Evolutionary conservation across 2,797 vertebrate species (phyloP), one percentile per base, ranked within the genome.

Genomic region (Neosalanx taihuensis): DNA sequence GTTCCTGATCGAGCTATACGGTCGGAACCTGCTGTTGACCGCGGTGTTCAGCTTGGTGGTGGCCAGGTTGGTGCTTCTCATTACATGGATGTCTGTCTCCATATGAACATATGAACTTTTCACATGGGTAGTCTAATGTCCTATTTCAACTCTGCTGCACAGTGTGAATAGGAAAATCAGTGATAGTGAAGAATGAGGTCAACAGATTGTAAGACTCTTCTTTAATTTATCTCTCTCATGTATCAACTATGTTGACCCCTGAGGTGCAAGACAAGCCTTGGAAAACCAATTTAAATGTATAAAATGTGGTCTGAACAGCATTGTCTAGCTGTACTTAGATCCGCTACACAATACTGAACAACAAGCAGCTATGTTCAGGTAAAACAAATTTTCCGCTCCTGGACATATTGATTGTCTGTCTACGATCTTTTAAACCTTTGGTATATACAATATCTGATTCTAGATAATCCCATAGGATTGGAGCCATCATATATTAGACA

Each of bases 1-100:
- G 59, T 94, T 94, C 85, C 90, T 94, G 79, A 93, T 90, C 76
- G 93, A 94, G 87, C 87, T 92, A 65, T 90, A 91, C 0, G 85
- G 90, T 59, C 87, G 84, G 60, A 90, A 88, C 82, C 85, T 94
- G 80, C 90, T 95, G 79, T 82, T 91, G 81, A 93, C 81, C 69
- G 90, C 89, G 0, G 86, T 93, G 79, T 93, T 94, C 84, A 92
- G 91, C 69, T 80, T 95, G 83, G 91, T 91, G 33, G 89, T 93
- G 68, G 89, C 93, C 30, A 92, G 91, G 69, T 95, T 93, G 56
- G 86, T 93, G 69, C 87, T 94, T 73, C 80, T 95, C 41, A n/a
- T n/a, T n/a, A n/a, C n/a, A n/a, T n/a, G n/a, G n/a, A n/a, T n/a
- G n/a, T n/a, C n/a, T n/a, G n/a, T n/a, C n/a, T n/a, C n/a, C n/a